phyloP scores from a whole-genome alignment of 1,140 invertebrate genomes.

The Alviniconcha marisindica region DNA sequence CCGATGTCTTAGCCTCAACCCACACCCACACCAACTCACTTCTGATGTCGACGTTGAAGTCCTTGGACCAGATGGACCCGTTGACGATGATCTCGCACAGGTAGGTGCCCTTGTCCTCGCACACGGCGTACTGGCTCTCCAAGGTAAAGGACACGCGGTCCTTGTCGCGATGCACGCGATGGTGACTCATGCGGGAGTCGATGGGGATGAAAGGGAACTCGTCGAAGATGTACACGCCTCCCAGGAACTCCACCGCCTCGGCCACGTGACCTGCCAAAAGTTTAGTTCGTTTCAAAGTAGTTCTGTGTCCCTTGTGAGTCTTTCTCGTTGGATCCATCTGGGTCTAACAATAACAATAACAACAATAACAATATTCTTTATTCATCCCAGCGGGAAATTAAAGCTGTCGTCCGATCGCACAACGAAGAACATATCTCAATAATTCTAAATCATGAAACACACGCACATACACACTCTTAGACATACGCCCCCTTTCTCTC shows the following conservation, averaged over 20 bases:
- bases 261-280: conserved; percentile 20
- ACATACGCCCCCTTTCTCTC: too few species aligned
- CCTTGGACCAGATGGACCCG: conserved; percentile 41
- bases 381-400: too few species aligned
- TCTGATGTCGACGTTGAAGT: conserved; percentile 44
- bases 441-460: neutral
- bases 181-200: conserved; percentile 49
- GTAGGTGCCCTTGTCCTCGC: conserved; percentile 50
- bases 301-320: too few species aligned
- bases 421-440: neutral
- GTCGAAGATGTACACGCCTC: conserved; percentile 45
- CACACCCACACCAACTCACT: too few species aligned
- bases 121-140: conserved; percentile 48
- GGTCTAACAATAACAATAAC: too few species aligned
- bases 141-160: conserved; percentile 37
- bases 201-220: conserved; percentile 53
- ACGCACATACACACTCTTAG: neutral
- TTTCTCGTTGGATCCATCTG: too few species aligned
- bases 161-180: conserved; percentile 43
- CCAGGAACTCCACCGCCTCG: conserved; percentile 37
- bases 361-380: too few species aligned
- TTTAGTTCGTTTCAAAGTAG: too few species aligned
- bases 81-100: conserved; percentile 51
- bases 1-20: too few species aligned
- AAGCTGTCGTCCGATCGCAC: too few species aligned